Percentiles rank a stretch among this genome's conserved stretches.
phyloP scores from a whole-genome alignment of 2,888 invertebrate genomes.

The Bellardia pandia region DNA sequence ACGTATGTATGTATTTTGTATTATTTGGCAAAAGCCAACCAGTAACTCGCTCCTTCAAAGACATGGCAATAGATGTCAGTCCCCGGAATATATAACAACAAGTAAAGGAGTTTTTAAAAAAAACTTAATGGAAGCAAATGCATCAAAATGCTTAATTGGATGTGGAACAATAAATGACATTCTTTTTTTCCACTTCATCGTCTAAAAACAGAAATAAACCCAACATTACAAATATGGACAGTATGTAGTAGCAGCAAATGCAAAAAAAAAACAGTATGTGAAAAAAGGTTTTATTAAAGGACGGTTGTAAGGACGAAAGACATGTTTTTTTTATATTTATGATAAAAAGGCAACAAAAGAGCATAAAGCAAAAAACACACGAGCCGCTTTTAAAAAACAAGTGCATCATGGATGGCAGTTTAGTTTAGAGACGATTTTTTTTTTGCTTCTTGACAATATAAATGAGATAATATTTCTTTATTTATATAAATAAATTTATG shows the following conservation, averaged over 20 bases:
- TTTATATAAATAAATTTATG: constrained; percentile 53
- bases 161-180: constrained; percentile 83
- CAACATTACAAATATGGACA: constrained; percentile 62
- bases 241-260: constrained; percentile 31
- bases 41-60: not conserved
- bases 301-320: constrained; percentile 67
- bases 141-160: constrained; percentile 84
- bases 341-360: not conserved
- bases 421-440: constrained; percentile 9
- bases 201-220: constrained; percentile 61
- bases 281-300: constrained; percentile 55
- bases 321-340: constrained; percentile 51
- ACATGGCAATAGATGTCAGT: not conserved
- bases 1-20: too few species aligned
- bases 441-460: constrained; percentile 60
- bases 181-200: constrained; percentile 79
- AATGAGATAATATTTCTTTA: constrained; percentile 61
- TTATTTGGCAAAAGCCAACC: too few species aligned
- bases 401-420: constrained; percentile 55
- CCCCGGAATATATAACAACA: not conserved
- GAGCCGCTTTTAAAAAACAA: constrained; percentile 66
- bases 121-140: constrained; percentile 83
- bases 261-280: constrained; percentile 27
- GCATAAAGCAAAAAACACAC: constrained; percentile 53
- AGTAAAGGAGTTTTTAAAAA: constrained; percentile 40